phyloP scores from a whole-genome alignment of 1,140 invertebrate species.

The Zaprionus gabonicus region DNA sequence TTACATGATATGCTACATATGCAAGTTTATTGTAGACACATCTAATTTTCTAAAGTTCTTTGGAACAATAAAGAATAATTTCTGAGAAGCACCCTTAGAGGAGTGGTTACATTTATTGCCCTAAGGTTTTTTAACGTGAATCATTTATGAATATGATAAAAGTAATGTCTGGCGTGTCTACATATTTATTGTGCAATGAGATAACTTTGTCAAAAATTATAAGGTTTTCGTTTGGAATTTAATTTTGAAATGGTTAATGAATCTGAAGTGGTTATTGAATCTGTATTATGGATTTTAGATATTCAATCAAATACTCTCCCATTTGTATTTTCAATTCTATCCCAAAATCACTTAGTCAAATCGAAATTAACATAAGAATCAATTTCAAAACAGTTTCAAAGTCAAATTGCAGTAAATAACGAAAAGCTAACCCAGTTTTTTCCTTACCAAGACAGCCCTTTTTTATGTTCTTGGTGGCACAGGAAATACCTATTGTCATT shows the following conservation, averaged over 20 bases:
- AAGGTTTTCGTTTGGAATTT: too few relatives aligned
- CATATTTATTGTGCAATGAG: neutral
- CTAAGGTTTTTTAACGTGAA: neutral
- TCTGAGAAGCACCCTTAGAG: neutral
- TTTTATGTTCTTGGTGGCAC: neutral
- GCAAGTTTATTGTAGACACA: neutral
- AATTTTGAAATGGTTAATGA: neutral
- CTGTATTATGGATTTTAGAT: too few relatives aligned
- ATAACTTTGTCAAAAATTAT: neutral
- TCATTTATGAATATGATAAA: neutral
- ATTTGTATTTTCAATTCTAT: too few relatives aligned
- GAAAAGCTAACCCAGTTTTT: neutral
- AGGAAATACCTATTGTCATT: constrained; percentile 2
- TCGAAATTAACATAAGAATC: neutral
- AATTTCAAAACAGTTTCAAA: neutral
- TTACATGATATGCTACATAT: too few relatives aligned
- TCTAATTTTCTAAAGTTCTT: neutral
- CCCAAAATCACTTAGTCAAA: neutral
- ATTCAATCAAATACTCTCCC: too few relatives aligned
- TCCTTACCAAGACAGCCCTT: neutral
- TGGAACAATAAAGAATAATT: neutral
- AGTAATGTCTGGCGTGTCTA: neutral
- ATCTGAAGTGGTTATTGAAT: neutral
- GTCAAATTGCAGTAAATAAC: neutral
- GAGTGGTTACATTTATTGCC: neutral